Evolutionary conservation across 2,113 vertebrate species (phyloP).

Genomic region (Ptychochromis oligacanthus): DNA sequence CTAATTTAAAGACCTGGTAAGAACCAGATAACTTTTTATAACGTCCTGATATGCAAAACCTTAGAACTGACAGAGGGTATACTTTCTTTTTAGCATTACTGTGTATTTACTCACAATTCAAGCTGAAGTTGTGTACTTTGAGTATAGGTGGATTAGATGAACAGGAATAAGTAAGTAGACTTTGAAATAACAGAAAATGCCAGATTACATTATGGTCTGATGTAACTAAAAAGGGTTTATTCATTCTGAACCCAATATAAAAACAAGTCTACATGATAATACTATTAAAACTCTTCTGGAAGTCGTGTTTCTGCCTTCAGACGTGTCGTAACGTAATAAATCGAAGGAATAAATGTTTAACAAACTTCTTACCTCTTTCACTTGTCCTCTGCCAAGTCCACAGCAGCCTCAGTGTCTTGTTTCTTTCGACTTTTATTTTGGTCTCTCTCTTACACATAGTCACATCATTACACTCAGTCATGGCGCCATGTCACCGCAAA

Average conservation of each 20-base stretch:
- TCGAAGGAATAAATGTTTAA: conserved; percentile 4
- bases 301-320: not conserved
- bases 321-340: not conserved
- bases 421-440: conserved; percentile 39
- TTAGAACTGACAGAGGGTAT: no score
- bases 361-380: not conserved
- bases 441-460: conserved; percentile 29
- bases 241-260: not conserved
- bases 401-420: conserved; percentile 18
- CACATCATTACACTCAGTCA: conserved; percentile 45
- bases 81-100: no score
- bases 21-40: no score
- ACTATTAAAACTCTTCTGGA: not conserved
- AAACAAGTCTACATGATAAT: not conserved
- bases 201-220: not conserved
- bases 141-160: fast-evolving
- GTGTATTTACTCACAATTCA: no score
- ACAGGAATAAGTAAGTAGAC: not conserved
- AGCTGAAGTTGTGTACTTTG: not conserved
- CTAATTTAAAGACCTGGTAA: no score
- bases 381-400: conserved; percentile 1
- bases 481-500: conserved; percentile 56
- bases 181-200: not conserved
- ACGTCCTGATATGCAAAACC: no score
- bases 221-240: not conserved